Evolutionary conservation across 2,888 invertebrate species (phyloP), one percentile per base, ranked within the genome.

Genomic region (Volucella inflata): DNA sequence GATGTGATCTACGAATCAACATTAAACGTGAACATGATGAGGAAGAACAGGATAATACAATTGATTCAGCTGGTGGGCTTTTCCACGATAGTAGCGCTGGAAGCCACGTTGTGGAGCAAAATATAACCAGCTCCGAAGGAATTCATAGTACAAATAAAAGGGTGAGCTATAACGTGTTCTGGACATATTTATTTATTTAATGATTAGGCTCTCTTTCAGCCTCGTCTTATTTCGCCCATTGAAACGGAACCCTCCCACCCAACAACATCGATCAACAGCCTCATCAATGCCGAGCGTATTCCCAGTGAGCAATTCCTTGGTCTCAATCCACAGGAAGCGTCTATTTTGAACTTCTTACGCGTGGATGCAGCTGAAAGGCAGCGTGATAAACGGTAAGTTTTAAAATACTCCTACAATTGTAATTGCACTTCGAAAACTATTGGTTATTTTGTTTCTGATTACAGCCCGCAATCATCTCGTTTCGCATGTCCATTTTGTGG

Each of bases 401-500:
- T 36, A 17, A 14, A n/a, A 2, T 42, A 38, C 14, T 40, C n/a
- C n/a, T n/a, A n/a, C 12, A 10, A 30, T 9, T 11, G n/a, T 30
- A 16, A 3, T 11, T 1, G 14, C 57, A 0, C 30, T 21, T 40
- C 2, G 38, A 3, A 42, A 0, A 46, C 59, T 8, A 59, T 2
- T 38, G 30, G 30, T 44, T 21, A 40, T 67, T 42, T 53, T 38
- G 10, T 17, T 10, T 36, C 16, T 42, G 30, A n/a, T 42, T 6
- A 16, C 87, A 91, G 91, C 44, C 91, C 91, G 8, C 91, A 90
- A 55, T 90, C 91, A n/a, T 91, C 92, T 40, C 94, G 96, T 77
- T 97, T 97, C 91, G 96, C 97, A 40, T 97, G 97, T 90, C 97
- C 97, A 0, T 97, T 97, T 91, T 97, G 97, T 91, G 96, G 97